phyloP scores from a whole-genome alignment of 2,797 vertebrate species.

The Amblyraja radiata region DNA sequence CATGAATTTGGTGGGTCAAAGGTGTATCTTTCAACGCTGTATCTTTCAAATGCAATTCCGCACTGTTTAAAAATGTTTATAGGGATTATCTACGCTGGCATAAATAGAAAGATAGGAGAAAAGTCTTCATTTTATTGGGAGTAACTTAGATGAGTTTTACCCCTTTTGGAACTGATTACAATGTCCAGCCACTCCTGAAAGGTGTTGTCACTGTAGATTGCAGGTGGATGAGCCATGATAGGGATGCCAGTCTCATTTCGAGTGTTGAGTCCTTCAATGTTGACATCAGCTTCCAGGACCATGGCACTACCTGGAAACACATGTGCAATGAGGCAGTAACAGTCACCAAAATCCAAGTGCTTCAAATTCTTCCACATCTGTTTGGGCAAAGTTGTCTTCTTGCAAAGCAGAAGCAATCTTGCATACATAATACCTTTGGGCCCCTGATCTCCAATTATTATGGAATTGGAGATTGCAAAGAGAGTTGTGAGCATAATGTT shows the following conservation, averaged over 20 bases:
- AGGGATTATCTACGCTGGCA: not conserved
- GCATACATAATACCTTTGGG: too few species aligned
- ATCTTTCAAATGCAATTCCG: too few species aligned
- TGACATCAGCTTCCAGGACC: conserved; percentile 75
- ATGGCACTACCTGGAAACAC: conserved; percentile 57
- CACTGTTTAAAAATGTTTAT: too few species aligned
- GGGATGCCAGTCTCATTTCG: conserved; percentile 58
- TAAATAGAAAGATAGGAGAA: not conserved
- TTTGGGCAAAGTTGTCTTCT: too few species aligned
- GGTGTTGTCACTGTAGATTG: conserved; percentile 69
- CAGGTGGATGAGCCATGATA: conserved; percentile 77
- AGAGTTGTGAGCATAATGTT: too few species aligned
- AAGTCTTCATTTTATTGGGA: not conserved
- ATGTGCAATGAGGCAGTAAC: not conserved
- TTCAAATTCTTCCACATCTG: too few species aligned
- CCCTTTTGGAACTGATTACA: conserved; percentile 64
- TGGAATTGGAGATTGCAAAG: too few species aligned
- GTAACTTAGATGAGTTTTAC: conserved; percentile 46
- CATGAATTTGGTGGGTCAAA: too few species aligned
- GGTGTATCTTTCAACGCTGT: too few species aligned
- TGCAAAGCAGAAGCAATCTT: too few species aligned
- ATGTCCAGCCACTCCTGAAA: conserved; percentile 69
- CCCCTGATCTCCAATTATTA: too few species aligned
- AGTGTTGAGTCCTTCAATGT: conserved; percentile 60
- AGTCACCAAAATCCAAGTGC: not conserved